Percentiles rank a stretch among this genome's conserved stretches.
These are phyloP conservation scores for Diogma glabrata DNA, from an alignment of 2,888 invertebrate genomes.

Conservation along the genomic window DNA sequence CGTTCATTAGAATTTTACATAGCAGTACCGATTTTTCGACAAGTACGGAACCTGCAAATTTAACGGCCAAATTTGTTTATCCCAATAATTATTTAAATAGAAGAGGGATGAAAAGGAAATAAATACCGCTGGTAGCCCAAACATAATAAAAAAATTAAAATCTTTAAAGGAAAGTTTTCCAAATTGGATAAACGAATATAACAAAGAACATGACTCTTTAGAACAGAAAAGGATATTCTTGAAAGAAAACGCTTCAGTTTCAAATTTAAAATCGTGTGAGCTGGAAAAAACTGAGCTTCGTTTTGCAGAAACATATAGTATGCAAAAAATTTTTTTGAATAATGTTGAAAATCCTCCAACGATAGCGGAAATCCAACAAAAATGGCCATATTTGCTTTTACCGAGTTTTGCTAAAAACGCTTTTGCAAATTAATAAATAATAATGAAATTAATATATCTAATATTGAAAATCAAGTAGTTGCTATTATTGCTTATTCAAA, in stretches of 20 bases:
- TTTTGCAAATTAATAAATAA: no score
- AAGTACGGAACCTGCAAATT: conserved; percentile 5
- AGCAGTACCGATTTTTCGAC: background rate
- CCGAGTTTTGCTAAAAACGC: no score
- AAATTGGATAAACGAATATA: background rate
- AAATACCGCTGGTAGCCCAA: background rate
- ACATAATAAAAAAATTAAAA: background rate
- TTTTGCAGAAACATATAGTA: background rate
- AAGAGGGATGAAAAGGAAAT: background rate
- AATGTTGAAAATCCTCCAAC: conserved; percentile 1
- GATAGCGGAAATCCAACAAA: background rate
- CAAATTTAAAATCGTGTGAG: background rate
- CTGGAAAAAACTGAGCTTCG: background rate
- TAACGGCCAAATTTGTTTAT: conserved; percentile 1
- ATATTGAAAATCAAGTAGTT: no score
- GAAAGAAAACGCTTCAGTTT: background rate
- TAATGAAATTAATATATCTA: no score
- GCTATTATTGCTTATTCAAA: no score
- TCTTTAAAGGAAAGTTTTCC: conserved; percentile 8
- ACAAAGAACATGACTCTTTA: background rate
- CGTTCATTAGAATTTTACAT: conserved; percentile 5
- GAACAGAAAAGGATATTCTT: background rate
- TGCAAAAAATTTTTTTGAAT: conserved; percentile 5
- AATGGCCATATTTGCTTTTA: no score
- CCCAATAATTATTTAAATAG: conserved; percentile 6